Evolutionary conservation across 2,888 invertebrate species (phyloP), one percentile per base, ranked within the genome.

Genomic region (Hypselothyrea guttata): DNA sequence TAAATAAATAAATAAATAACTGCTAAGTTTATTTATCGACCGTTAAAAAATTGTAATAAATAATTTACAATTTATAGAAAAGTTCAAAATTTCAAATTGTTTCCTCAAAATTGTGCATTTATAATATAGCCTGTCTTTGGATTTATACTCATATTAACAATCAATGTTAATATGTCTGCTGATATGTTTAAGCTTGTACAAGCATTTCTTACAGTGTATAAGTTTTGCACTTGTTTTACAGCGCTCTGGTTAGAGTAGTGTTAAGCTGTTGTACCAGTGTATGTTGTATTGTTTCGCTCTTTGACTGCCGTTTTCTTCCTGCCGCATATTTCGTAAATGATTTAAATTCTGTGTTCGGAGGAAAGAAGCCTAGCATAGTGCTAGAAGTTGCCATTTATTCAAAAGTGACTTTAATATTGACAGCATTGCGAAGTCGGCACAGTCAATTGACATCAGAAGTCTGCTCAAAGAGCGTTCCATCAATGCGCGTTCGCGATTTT

Each of bases 301-400:
- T 83, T 79, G 76, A 72, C 81, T 72, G 65, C 48, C 56, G 73
- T 57, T 79, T 71, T 67, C 57, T 40, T 52, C 58, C 42, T 59
- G 60, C 56, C 55, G 73, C 65, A 83, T 76, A 70, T 70, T 77
- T 79, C 47, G 63, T 70, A 79, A 84, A 84, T 81, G 63, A 76
- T 76, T 72, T 57, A 79, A 72, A 77, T 76, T 67, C 75, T 40
- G 28, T 46, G 35, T 62, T 30, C 40, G 28, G 9, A 22, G 22
- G 22, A 22, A 22, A 22, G 5, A 22, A 22, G 22, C 22, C 22
- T 22, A 22, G 5, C 22, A 4, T 22, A 22, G 22, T 22, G 35
- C 15, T 22, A 5, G 22, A 22, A 22, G 22, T 22, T 22, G 22
- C 22, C 22, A 5, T 22, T 15, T 11, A 33, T 33, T 62, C 42